Conservation (phyloP, 2,888 invertebrate species). For the Coleophora deauratella region DNA sequence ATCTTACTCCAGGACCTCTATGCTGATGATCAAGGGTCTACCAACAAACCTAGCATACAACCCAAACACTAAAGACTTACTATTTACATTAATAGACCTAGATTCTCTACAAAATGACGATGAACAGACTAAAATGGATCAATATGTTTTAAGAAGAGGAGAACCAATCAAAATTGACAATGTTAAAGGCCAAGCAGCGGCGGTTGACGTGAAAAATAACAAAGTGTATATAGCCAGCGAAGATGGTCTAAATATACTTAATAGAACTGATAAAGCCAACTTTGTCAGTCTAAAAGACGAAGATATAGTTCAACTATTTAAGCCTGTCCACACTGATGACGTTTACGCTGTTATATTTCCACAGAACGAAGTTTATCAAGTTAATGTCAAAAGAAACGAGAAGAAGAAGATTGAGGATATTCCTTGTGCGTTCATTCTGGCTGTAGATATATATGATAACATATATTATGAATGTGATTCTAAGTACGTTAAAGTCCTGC, state of each 20-base stretch:
- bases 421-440: slow-evolving; percentile 56
- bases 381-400: slow-evolving; percentile 45
- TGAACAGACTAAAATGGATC: slow-evolving; percentile 63
- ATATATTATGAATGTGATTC: slow-evolving; percentile 62
- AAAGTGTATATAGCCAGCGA: slow-evolving; percentile 56
- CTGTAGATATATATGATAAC: slow-evolving; percentile 51
- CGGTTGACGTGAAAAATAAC: slow-evolving; percentile 41
- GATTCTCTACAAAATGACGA: slow-evolving; percentile 54
- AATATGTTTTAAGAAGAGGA: slow-evolving; percentile 46
- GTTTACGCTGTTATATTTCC: slow-evolving; percentile 53
- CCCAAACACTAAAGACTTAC: slow-evolving; percentile 39
- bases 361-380: slow-evolving; percentile 47
- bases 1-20: slow-evolving; percentile 35
- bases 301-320: slow-evolving; percentile 58
- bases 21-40: slow-evolving; percentile 54
- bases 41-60: slow-evolving; percentile 56
- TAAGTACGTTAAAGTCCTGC: slow-evolving; percentile 55
- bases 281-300: slow-evolving; percentile 51
- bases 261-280: slow-evolving; percentile 40
- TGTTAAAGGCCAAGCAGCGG: slow-evolving; percentile 54
- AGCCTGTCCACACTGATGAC: slow-evolving; percentile 37
- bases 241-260: slow-evolving; percentile 44
- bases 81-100: slow-evolving; percentile 57
- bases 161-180: slow-evolving; percentile 48
- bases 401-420: slow-evolving; percentile 44